Conservation (phyloP, 1,140 invertebrate species). For the Linepithema humile region DNA sequence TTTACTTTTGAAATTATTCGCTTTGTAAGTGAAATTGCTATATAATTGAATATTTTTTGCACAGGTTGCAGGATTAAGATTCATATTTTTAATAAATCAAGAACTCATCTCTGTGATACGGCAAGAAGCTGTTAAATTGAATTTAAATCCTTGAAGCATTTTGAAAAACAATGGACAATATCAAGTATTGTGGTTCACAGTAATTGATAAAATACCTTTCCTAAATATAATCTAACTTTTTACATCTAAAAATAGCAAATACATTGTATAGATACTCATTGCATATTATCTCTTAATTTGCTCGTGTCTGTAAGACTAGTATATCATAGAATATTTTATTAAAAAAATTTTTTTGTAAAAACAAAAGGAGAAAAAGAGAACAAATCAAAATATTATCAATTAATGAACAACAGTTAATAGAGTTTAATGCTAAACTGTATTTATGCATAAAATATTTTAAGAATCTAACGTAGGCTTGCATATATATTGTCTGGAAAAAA, state of each 20-base stretch:
- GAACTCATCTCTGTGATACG: slow-evolving; percentile 94
- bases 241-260: slow-evolving; percentile 12
- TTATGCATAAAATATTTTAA: too few species aligned
- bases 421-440: too few species aligned
- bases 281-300: not conserved
- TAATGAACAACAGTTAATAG: too few species aligned
- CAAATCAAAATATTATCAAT: too few species aligned
- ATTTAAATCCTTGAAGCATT: slow-evolving; percentile 80
- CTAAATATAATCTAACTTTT: slow-evolving; percentile 1
- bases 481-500: not conserved
- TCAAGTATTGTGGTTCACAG: not conserved
- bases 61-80: slow-evolving; percentile 94
- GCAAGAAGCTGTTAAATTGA: slow-evolving; percentile 92
- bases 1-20: not conserved
- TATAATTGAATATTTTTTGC: slow-evolving; percentile 74
- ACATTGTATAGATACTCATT: not conserved
- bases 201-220: slow-evolving; percentile 4
- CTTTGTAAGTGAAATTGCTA: not conserved
- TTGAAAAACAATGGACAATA: slow-evolving; percentile 11
- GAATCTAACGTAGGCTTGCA: not conserved
- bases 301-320: not conserved
- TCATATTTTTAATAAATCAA: slow-evolving; percentile 97
- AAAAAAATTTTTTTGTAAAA: too few species aligned
- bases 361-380: too few species aligned
- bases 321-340: too few species aligned